Conservation (phyloP, 2,113 vertebrate genomes). For the Jacana jacana region DNA sequence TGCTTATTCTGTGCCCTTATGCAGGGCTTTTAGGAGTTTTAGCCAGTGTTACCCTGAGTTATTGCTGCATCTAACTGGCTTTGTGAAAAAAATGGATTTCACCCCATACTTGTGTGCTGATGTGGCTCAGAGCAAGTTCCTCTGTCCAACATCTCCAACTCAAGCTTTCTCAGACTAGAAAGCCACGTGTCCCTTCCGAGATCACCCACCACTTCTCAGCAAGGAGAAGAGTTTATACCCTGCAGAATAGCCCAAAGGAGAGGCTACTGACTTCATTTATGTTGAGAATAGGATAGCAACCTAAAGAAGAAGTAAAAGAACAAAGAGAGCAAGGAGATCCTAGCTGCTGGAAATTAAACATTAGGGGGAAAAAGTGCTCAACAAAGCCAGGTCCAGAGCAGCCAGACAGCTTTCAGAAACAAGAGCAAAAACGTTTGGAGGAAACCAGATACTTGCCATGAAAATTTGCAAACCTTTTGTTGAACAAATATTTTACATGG, state of each 20-base stretch:
- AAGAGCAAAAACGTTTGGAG: slow-evolving; percentile 8
- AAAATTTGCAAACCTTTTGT: slow-evolving; percentile 21
- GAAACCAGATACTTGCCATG: slow-evolving; percentile 22
- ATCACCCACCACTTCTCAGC: background rate
- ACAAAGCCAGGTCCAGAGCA: background rate
- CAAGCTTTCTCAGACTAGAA: background rate
- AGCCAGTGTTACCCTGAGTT: background rate
- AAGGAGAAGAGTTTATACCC: background rate
- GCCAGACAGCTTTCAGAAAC: background rate
- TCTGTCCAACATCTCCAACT: background rate
- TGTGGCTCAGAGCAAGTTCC: background rate
- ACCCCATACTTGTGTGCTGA: accelerated
- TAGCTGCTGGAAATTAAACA: background rate
- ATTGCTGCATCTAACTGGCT: accelerated
- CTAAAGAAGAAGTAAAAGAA: background rate
- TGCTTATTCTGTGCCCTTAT: background rate
- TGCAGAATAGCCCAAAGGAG: background rate
- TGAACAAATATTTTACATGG: slow-evolving; percentile 45
- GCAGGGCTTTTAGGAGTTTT: background rate
- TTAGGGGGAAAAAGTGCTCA: background rate
- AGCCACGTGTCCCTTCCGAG: background rate
- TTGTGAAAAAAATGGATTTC: background rate
- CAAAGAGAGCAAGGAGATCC: background rate
- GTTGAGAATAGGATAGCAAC: background rate
- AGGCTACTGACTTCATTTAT: background rate